A percentile compares a stretch with the other conserved stretches of the same genome.
These are phyloP conservation scores for Geodia barretti DNA, from an alignment of 37 sponge, comb jelly and placozoan species.

Conservation along the genomic window DNA sequence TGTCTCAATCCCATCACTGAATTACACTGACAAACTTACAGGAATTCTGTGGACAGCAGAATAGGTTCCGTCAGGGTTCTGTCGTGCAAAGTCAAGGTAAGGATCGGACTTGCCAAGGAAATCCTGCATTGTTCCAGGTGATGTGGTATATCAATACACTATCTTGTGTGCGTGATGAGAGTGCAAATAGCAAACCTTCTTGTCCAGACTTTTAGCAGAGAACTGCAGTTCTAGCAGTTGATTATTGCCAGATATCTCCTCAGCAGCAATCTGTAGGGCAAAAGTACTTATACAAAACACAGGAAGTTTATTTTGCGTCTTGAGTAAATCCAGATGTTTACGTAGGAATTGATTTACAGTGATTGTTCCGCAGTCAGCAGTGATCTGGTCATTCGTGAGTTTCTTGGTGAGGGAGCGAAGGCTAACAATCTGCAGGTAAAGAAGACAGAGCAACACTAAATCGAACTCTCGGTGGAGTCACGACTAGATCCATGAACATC, in stretches of 20 bases:
- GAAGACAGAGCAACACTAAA: too few relatives aligned
- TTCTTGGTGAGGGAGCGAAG: not conserved
- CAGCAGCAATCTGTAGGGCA: too few relatives aligned
- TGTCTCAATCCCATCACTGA: not conserved
- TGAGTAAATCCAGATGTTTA: not conserved
- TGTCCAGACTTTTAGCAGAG: conserved; percentile 69
- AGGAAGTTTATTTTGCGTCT: not conserved
- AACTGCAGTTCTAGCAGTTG: conserved; percentile 42
- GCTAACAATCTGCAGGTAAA: too few relatives aligned
- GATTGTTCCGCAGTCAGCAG: conserved; percentile 77
- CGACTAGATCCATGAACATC: conserved; percentile 6
- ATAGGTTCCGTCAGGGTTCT: conserved; percentile 78
- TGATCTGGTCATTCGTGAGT: too few relatives aligned
- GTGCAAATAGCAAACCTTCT: conserved; percentile 57
- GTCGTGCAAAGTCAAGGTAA: conserved; percentile 67
- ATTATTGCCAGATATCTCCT: conserved; percentile 42
- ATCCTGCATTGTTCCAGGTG: conserved; percentile 35
- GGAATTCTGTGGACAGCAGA: conserved; percentile 62
- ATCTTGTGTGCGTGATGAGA: not conserved
- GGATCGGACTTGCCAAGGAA: conserved; percentile 86
- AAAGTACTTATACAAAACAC: too few relatives aligned
- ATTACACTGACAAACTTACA: conserved; percentile 24
- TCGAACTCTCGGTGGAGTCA: too few relatives aligned
- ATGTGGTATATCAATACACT: not conserved
- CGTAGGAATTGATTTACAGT: conserved; percentile 37